phyloP scores from a whole-genome alignment of 1,140 invertebrate species.

The Drosophila grimshawi region DNA sequence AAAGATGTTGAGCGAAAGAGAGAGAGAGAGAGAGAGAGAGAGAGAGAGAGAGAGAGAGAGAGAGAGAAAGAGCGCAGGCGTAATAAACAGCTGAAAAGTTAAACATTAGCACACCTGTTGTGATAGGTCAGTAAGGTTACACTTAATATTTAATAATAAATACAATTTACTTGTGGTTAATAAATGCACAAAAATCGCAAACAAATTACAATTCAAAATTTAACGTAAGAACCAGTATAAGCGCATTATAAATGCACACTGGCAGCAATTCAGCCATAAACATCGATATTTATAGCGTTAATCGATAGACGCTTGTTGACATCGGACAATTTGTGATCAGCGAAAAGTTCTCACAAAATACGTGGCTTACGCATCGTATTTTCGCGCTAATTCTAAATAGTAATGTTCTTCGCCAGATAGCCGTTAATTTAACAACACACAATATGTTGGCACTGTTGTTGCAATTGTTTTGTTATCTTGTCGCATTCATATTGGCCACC shows the following conservation, averaged over 20 bases:
- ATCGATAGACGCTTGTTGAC: conserved; percentile 20
- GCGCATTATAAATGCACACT: background rate
- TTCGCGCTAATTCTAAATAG: conserved; percentile 53
- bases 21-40: conserved; percentile 5
- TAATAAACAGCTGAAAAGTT: conserved; percentile 1
- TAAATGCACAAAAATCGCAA: background rate
- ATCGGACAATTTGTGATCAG: conserved; percentile 15
- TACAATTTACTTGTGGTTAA: background rate
- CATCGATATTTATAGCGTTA: conserved; percentile 22
- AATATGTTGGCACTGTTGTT: conserved; percentile 55
- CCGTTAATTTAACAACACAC: conserved; percentile 11
- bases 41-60: conserved; percentile 37
- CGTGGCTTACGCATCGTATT: conserved; percentile 53
- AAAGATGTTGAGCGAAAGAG: background rate
- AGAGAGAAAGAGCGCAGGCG: conserved; percentile 58
- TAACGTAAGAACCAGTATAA: too few relatives aligned
- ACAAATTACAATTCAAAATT: background rate
- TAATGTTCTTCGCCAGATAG: conserved; percentile 60
- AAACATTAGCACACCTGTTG: conserved; percentile 41
- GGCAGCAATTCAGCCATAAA: conserved; percentile 11
- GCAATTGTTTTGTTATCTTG: conserved; percentile 52
- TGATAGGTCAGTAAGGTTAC: conserved; percentile 17
- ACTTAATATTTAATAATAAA: background rate
- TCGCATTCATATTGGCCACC: conserved; percentile 23
- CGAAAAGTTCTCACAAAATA: conserved; percentile 51